Conservation (phyloP, 2,797 vertebrate genomes). For the Sebastolobus altivelis region DNA sequence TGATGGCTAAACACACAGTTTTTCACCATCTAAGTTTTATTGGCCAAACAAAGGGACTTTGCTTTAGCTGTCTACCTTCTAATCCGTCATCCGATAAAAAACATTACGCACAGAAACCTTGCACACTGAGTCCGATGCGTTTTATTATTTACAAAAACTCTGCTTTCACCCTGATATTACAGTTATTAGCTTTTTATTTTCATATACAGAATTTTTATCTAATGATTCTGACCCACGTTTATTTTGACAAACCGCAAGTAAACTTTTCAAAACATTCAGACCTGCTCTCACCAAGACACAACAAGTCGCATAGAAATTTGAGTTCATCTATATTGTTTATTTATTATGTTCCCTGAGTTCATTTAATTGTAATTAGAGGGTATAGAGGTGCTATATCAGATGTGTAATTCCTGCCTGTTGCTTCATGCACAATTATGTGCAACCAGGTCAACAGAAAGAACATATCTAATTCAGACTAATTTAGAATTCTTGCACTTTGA, state of each 20-base stretch:
- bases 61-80: too few species aligned
- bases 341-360: not conserved
- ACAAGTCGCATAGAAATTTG: not conserved
- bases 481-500: constrained; percentile 8
- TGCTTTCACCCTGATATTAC: too few species aligned
- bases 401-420: constrained; percentile 21
- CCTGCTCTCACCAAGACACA: not conserved
- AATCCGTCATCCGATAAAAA: too few species aligned
- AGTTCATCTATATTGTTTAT: not conserved
- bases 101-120: too few species aligned
- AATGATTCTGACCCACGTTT: not conserved
- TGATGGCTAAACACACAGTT: too few species aligned
- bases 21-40: too few species aligned
- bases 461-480: constrained; percentile 17
- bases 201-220: too few species aligned
- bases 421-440: constrained; percentile 22
- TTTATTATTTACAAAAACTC: too few species aligned
- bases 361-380: constrained; percentile 13
- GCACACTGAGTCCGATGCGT: too few species aligned
- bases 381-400: not conserved
- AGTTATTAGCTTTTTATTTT: too few species aligned
- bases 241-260: not conserved
- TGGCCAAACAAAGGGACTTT: too few species aligned
- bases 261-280: not conserved
- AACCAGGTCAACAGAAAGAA: constrained; percentile 4